Evolutionary conservation across 2,888 invertebrate genomes (phyloP), one percentile per base, ranked within the genome.

Genomic region (Dicranocentrus wangi): DNA sequence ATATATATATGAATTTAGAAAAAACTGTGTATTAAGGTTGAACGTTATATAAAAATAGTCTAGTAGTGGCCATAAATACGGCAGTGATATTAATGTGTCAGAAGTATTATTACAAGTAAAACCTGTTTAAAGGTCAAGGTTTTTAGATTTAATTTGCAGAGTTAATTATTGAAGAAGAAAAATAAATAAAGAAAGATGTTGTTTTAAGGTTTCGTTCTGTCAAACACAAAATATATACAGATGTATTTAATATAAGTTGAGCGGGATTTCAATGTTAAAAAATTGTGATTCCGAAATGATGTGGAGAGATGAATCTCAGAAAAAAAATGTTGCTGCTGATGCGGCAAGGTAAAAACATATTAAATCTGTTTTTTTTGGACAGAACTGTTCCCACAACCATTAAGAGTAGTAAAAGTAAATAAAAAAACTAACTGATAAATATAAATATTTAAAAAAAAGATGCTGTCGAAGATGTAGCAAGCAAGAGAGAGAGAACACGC

Each of bases 61-160:
- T 68, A 70, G 70, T 70, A 79, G 79, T 71, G 51, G 79, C 79
- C 79, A 71, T 32, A 47, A 47, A 77, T 55, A 60, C 63, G 78
- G 79, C 79, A 79, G 79, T 79, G 79, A 79, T 79, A 79, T 79
- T 79, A 79, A 72, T 66, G 79, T 79, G 79, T 79, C 79, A 79
- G 79, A 79, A 79, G 79, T 79, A 79, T 79, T 79, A 79, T 43
- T 72, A 69, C 58, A 53, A 53, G 7, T 32, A 32, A 32, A 43
- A 47, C n/a, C n/a, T n/a, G 32, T 3, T 32, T 10, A 32, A 32
- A 32, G 32, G 32, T 32, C 32, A 32, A 32, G 32, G 32, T n/a
- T n/a, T n/a, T n/a, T n/a, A n/a, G n/a, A n/a, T n/a, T n/a, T n/a
- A n/a, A n/a, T n/a, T n/a, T n/a, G n/a, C n/a, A n/a, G n/a, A n/a